Percentiles rank a stretch among this genome's conserved stretches.
phyloP scores from a whole-genome alignment of 2,113 vertebrate genomes.

The Grallaria varia region DNA sequence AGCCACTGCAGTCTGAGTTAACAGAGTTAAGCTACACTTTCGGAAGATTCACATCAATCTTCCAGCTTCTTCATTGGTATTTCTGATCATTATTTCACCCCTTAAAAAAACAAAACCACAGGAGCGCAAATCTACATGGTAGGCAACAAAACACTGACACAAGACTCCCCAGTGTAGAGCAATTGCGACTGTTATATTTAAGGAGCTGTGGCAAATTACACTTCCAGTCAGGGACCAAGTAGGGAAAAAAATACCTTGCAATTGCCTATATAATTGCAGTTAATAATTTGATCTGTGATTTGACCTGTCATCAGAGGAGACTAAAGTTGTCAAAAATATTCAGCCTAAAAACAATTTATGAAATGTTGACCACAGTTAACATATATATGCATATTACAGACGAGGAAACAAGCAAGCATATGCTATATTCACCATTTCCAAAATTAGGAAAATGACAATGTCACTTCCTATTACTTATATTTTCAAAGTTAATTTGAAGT shows the following conservation, averaged over 20 bases:
- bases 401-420: not conserved
- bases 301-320: not conserved
- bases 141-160: not conserved
- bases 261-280: not conserved
- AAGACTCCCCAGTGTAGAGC: not conserved
- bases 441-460: not conserved
- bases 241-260: not conserved
- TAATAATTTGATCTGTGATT: not conserved
- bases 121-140: not conserved
- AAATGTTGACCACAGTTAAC: not conserved
- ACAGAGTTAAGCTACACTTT: not conserved
- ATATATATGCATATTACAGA: not conserved
- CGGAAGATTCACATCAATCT: not conserved
- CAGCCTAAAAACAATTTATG: not conserved
- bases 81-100: not conserved
- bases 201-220: not conserved
- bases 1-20: not conserved
- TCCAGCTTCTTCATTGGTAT: not conserved
- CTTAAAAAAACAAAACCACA: not conserved
- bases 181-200: not conserved
- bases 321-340: not conserved
- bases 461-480: not conserved
- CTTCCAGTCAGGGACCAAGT: not conserved
- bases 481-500: not conserved
- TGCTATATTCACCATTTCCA: not conserved